Percentiles rank a stretch among this genome's conserved stretches.
Evolutionary conservation across 2,113 vertebrate species (phyloP).

Genomic region (Tupaia tana): DNA sequence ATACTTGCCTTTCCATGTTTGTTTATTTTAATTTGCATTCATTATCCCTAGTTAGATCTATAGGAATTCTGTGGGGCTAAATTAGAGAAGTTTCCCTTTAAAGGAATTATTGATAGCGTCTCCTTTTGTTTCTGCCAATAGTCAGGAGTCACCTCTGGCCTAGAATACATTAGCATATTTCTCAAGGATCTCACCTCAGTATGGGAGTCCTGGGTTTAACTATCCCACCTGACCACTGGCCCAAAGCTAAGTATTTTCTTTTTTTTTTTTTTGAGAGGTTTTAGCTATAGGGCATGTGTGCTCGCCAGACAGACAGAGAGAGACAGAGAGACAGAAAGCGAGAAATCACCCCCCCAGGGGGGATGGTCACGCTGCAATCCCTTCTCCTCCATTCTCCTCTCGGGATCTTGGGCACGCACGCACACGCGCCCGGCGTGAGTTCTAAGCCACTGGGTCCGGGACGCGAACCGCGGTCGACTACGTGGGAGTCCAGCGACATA

Average conservation of each 20-base stretch:
- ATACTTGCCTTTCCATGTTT: neutral
- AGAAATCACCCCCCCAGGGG: no score
- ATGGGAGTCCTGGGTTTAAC: neutral
- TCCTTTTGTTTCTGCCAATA: slow-evolving; percentile 46
- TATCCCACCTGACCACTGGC: neutral
- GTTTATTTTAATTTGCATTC: slow-evolving; percentile 39
- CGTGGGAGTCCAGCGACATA: no score
- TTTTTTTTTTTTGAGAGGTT: no score
- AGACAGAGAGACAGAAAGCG: no score
- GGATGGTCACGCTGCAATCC: no score
- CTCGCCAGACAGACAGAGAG: no score
- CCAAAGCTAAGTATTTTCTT: slow-evolving; percentile 46
- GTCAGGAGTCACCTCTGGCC: neutral
- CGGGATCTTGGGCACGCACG: no score
- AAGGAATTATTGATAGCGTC: neutral
- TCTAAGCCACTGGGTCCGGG: no score
- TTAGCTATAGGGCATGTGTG: no score
- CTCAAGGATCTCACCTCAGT: neutral
- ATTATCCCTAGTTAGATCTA: neutral
- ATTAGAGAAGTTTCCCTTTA: neutral
- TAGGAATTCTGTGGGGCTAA: slow-evolving; percentile 40
- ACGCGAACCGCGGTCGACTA: no score
- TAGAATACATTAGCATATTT: neutral
- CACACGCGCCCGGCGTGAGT: no score
- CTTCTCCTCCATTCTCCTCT: no score